Base-by-base conservation (phyloP, 2,113 vertebrate species). In the Nyctereutes procyonoides region DNA sequence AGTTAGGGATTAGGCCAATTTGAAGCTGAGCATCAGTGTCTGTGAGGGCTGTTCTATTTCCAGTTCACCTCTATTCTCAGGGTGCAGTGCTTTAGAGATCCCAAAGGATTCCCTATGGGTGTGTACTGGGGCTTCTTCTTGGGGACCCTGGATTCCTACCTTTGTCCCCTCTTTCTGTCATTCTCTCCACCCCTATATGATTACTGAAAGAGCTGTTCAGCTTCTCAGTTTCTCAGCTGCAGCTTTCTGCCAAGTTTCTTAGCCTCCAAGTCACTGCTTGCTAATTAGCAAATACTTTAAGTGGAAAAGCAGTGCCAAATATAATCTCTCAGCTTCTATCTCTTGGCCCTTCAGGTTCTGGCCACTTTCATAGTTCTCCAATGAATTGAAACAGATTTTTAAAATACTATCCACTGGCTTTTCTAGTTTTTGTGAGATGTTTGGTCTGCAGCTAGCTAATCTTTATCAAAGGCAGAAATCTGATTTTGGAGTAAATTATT, bases 211-310 rank as follows among this genome's bases (percentile, higher is more conserved):
- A 67, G 76, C 62, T 24, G 9, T 62, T 88, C 95, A 58, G 35
- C 48, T 96, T 91, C 55, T 95, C 35, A 48, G 74, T 38, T 88
- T 95, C 95, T 85, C 76, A 90, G 32, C 32, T 85, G 73, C 22
- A 86, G 60, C 22, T 79, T 83, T 82, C 77, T 43, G 71, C 62
- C 76, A 51, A 85, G 48, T 80, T 63, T 96, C 81, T 88, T 84
- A 65, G 92, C 20, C 60, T 95, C n/a, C 48, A 85, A 83, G 63
- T 53, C 76, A 58, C 43, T 88, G 48, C 63, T 81, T 85, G 76
- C 62, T 94, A 95, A 82, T 95, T 86, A 97, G n/a, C 51, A 84
- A 92, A 88, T 76, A 55, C 53, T 96, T 91, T 63, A 71, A 55
- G 71, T 55, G 93, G 87, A 82, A 88, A 82, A 85, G 20, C 35